phyloP scores from a whole-genome alignment of 2,888 invertebrate genomes.

The Hirtodrosophila trivittata region DNA sequence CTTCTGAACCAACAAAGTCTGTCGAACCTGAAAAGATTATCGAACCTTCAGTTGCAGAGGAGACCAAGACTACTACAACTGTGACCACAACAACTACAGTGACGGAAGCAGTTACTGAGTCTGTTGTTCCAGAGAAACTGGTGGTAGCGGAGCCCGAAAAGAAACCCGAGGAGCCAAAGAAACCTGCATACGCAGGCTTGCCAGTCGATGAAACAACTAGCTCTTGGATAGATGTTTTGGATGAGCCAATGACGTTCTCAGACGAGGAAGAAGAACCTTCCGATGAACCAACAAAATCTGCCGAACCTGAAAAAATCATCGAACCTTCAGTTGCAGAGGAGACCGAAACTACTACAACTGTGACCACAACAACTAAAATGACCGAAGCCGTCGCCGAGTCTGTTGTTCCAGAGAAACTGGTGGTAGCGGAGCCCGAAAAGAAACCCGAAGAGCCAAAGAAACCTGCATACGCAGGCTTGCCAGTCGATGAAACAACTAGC shows the following conservation, averaged over 20 bases:
- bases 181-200: slow-evolving; percentile 71
- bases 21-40: slow-evolving; percentile 3
- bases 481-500: slow-evolving; percentile 70
- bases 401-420: background rate
- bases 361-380: slow-evolving; percentile 17
- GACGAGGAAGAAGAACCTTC: slow-evolving; percentile 6
- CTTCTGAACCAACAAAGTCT: background rate
- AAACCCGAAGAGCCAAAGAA: slow-evolving; percentile 9
- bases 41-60: background rate
- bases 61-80: background rate
- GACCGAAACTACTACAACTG: background rate
- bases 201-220: slow-evolving; percentile 77
- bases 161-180: slow-evolving; percentile 45
- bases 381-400: slow-evolving; percentile 15
- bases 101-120: background rate
- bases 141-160: slow-evolving; percentile 7
- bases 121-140: background rate
- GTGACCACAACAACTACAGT: background rate
- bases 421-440: slow-evolving; percentile 29
- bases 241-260: slow-evolving; percentile 44
- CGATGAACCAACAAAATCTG: background rate
- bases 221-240: slow-evolving; percentile 80
- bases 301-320: slow-evolving; percentile 37
- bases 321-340: slow-evolving; percentile 23
- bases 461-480: slow-evolving; percentile 68